phyloP scores from a whole-genome alignment of 2,797 vertebrate species.

The Lacerta bilineata region DNA sequence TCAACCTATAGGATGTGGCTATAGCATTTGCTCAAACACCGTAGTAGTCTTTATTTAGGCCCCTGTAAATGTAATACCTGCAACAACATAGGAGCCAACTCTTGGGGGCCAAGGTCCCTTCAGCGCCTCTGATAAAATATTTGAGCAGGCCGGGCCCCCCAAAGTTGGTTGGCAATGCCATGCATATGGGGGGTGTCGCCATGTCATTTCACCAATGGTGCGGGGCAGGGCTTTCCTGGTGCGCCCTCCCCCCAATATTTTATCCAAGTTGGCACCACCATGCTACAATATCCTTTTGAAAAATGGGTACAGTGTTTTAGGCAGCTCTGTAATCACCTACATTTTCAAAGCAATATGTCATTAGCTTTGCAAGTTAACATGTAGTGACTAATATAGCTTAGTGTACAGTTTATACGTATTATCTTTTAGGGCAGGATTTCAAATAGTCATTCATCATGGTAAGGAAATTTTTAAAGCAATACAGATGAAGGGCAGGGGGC shows the following conservation, averaged over 20 bases:
- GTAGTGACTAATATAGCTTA: slow-evolving; percentile 72
- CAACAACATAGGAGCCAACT: slow-evolving; percentile 56
- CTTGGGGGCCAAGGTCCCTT: neutral
- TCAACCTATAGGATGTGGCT: slow-evolving; percentile 68
- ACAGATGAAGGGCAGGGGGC: slow-evolving; percentile 69
- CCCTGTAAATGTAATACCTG: slow-evolving; percentile 59
- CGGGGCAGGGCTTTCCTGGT: too few species aligned
- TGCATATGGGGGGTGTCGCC: too few species aligned
- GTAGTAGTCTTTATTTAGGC: slow-evolving; percentile 51
- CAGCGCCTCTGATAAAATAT: too few species aligned
- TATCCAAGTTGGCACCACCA: too few species aligned
- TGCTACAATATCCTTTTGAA: slow-evolving; percentile 21
- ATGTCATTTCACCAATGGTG: too few species aligned
- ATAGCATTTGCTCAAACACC: slow-evolving; percentile 69
- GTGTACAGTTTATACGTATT: slow-evolving; percentile 72
- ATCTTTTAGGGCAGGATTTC: slow-evolving; percentile 69
- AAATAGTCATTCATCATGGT: slow-evolving; percentile 71
- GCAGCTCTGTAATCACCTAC: slow-evolving; percentile 74
- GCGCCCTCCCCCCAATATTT: too few species aligned
- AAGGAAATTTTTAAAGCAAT: slow-evolving; percentile 78
- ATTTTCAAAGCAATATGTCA: slow-evolving; percentile 77
- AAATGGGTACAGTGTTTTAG: slow-evolving; percentile 74
- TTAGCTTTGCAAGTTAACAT: slow-evolving; percentile 72
- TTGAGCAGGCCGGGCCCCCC: too few species aligned
- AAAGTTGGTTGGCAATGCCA: too few species aligned